Base-by-base conservation (phyloP, 2,113 vertebrate species). In the Pagrus major region DNA sequence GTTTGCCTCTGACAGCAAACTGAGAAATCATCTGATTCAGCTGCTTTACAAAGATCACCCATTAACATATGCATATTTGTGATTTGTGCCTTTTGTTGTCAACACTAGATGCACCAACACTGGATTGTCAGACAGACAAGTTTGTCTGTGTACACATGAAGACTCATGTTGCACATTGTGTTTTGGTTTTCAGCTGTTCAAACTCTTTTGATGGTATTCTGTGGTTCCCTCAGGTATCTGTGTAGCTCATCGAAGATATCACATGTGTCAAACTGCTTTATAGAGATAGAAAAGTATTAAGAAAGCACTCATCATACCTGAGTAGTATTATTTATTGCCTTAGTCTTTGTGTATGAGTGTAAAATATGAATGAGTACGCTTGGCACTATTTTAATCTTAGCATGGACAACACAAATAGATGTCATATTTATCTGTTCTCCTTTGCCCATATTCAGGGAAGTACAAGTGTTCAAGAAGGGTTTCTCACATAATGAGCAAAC, bases 71-170 rank as follows among this genome's bases (percentile, higher is more conserved):
- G 74, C 82, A 80, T 78, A 80, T 85, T 76, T 63, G 81, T 80
- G 69, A 83, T 79, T 78, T 78, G 83, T 89, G 87, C 85, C 85
- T 88, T 89, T 87, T 79, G 79, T 86, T 83, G 60, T 85, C 25
- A 58, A 58, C 42, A 39, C 54, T 87, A 87, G 64, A 80, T 23
- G 74, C 80, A 71, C 76, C 72, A 80, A 82, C 80, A 85, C 77
- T 84, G 76, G 84, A 80, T n/a, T 78, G 64, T 63, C 33, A 78
- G 18, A 60, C 39, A 39, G 35, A 67, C 68, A 11, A 4, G 35
- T 65, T 18, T 74, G 73, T 81, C 64, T 81, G 29, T 74, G 39
- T 25, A 29, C 59, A 42, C 47, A 21, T 56, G 14, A 63, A n/a
- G 51, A 78, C 51, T 37, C 31, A 49, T 64, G 75, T 83, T 76